Percentiles rank a stretch among this genome's conserved stretches.
Evolutionary conservation across 2,797 vertebrate species (phyloP).

Genomic region (Sebastes kiyomatsui): DNA sequence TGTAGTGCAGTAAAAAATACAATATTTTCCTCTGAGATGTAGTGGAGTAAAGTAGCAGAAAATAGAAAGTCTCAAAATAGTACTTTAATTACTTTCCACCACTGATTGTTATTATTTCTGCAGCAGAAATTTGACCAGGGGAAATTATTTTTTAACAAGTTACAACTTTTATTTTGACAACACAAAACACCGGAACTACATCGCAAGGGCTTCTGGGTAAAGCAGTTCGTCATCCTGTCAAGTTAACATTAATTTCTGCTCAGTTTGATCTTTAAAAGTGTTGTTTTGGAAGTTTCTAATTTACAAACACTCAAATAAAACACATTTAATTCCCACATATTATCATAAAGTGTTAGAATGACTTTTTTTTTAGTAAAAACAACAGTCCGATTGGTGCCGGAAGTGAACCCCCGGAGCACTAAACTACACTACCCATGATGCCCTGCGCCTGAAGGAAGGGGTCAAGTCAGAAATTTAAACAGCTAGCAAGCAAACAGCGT

Average conservation of each 20-base stretch:
- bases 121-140: no score
- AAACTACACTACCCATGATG: slow-evolving; percentile 66
- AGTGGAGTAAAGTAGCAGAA: no score
- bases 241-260: background rate
- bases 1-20: no score
- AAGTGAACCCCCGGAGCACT: accelerated
- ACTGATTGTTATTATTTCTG: no score
- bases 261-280: background rate
- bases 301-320: background rate
- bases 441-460: background rate
- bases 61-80: no score
- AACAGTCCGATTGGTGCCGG: background rate
- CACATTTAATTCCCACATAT: accelerated
- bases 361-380: no score
- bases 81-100: no score
- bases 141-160: no score
- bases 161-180: background rate
- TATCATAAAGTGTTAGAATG: background rate
- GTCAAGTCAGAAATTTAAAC: slow-evolving; percentile 44
- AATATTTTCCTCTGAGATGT: no score
- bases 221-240: background rate
- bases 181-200: background rate
- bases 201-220: background rate
- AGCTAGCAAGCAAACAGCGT: background rate
- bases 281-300: accelerated